A percentile compares a stretch with the other conserved stretches of the same genome.
phyloP scores from a whole-genome alignment of 2,113 vertebrate genomes.

The Mesembrinibis cayennensis region DNA sequence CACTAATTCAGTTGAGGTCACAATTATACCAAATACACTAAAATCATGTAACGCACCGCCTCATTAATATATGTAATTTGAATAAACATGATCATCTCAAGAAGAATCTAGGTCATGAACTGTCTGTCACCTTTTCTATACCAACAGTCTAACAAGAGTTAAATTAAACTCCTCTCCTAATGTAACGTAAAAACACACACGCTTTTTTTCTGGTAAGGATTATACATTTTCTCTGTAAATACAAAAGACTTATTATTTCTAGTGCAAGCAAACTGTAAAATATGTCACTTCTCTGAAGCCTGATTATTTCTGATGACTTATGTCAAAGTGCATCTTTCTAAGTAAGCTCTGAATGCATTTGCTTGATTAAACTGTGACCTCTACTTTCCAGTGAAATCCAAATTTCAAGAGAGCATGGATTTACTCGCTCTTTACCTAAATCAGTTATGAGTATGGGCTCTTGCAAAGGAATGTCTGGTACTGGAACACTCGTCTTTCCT shows the following conservation, averaged over 20 bases:
- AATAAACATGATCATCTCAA: neutral
- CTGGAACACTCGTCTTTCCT: constrained; percentile 83
- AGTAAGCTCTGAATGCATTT: neutral
- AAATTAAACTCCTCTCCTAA: neutral
- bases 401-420: neutral
- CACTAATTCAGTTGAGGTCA: neutral
- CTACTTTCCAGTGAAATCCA: neutral
- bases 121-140: neutral
- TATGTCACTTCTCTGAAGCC: neutral
- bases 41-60: neutral
- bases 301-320: neutral
- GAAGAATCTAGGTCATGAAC: neutral
- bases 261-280: neutral
- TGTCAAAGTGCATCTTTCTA: neutral
- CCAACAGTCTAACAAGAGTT: neutral
- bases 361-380: neutral
- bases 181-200: neutral
- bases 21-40: neutral
- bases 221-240: neutral
- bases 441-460: constrained; percentile 99
- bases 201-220: neutral
- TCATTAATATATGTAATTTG: neutral
- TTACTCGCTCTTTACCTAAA: constrained; percentile 78
- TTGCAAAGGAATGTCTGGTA: constrained; percentile 93
- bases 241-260: neutral